These are phyloP conservation scores for Ibidorhyncha struthersii DNA, from an alignment of 2,113 vertebrate species.

Conservation along the genomic window DNA sequence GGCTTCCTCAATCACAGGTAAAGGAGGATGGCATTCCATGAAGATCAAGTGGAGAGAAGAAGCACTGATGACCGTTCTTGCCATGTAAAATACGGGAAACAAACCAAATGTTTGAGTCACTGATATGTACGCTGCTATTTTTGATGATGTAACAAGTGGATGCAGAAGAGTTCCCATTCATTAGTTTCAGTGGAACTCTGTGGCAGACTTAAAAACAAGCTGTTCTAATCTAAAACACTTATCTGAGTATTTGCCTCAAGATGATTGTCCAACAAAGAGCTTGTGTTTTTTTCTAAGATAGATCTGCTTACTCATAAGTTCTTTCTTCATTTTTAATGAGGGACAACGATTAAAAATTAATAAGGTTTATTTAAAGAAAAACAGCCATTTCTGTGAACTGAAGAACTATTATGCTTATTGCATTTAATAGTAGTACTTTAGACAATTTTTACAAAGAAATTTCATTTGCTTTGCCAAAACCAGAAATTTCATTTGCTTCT, in stretches of 20 bases:
- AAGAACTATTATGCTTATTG: neutral
- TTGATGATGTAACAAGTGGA: neutral
- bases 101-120: neutral
- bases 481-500: neutral
- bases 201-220: neutral
- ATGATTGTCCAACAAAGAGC: neutral
- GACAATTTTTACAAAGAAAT: neutral
- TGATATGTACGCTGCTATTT: neutral
- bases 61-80: neutral
- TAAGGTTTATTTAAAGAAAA: conserved; percentile 17
- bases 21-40: neutral
- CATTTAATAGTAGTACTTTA: neutral
- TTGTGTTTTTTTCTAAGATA: neutral
- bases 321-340: conserved; percentile 25
- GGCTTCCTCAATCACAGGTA: neutral
- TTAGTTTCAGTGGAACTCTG: neutral
- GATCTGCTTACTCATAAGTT: neutral
- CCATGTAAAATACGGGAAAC: neutral
- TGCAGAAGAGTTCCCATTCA: neutral
- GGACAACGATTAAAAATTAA: neutral
- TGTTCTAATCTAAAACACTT: neutral
- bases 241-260: neutral
- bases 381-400: neutral
- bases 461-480: neutral
- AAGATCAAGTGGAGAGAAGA: neutral